Base-by-base conservation (phyloP, 2,888 invertebrate genomes). In the Phengaris alcon region DNA sequence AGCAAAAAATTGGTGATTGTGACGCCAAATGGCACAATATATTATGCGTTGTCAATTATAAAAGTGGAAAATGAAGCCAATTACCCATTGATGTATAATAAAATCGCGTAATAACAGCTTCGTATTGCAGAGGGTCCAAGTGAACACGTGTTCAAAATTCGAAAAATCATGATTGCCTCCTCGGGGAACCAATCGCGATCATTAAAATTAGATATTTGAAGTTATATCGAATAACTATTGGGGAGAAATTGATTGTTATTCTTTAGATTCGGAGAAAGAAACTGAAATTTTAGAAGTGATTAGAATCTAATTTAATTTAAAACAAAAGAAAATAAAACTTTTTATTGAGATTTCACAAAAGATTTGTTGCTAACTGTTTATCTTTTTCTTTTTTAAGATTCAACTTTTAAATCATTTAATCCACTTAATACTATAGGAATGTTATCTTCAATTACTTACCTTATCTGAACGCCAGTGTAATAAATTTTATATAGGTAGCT, bases 141-240 rank as follows among this genome's bases (percentile, higher is more conserved):
- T 88, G 89, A 91, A 91, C 93, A 92, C 93, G 92, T 93, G 93
- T 90, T 89, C 89, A 81, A 87, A 88, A 85, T 88, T 90, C 86
- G 84, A 89, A 90, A 92, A 91, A 89, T 92, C 90, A 85, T 90
- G 90, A 93, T 93, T 91, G 88, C 88, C 89, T 91, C 93, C 92
- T 90, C 79, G 86, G 90, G 93, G 93, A 93, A 89, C 90, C 92
- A 93, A 92, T 93, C 90, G 91, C 87, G 83, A 88, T 87, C 86
- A 91, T 91, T 91, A 91, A 89, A 92, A 92, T 92, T 91, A 92
- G 92, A 91, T 90, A 91, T 91, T 91, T 86, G 85, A 87, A 86
- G 86, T 89, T 88, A 84, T 90, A 92, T 92, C 90, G 82, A 85
- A 85, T 92, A 90, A 87, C 91, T 82, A 64, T 13, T 85, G 82